Percentiles rank a stretch among this genome's conserved stretches.
Conservation (phyloP, 2,888 invertebrate species). For the Diloba caeruleocephala region DNA sequence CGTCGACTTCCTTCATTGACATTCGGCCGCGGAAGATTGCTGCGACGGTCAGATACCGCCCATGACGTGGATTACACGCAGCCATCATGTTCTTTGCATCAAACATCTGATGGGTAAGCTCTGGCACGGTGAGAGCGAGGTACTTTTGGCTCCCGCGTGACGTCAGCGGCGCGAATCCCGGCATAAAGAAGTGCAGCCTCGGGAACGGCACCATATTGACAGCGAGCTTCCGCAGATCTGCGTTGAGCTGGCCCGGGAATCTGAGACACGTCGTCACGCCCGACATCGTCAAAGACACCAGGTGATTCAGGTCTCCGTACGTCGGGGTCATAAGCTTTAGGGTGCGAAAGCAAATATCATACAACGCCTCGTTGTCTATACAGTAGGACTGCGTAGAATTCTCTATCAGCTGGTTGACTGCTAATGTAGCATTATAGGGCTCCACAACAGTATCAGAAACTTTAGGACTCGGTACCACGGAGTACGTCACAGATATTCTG, state of each 20-base stretch:
- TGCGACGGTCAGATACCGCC: slow-evolving; percentile 96
- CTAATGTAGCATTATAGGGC: slow-evolving; percentile 92
- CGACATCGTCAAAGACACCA: slow-evolving; percentile 79
- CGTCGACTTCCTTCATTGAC: slow-evolving; percentile 97
- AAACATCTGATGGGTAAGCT: slow-evolving; percentile 96
- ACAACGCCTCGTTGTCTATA: slow-evolving; percentile 93
- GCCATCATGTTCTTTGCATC: slow-evolving; percentile 99
- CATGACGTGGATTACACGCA: slow-evolving; percentile 96
- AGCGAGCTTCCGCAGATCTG: slow-evolving; percentile 91
- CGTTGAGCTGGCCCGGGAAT: slow-evolving; percentile 88
- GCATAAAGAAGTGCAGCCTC: slow-evolving; percentile 88
- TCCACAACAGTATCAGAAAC: slow-evolving; percentile 92
- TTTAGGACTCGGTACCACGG: slow-evolving; percentile 92
- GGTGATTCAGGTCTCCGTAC: slow-evolving; percentile 92
- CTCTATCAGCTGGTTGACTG: slow-evolving; percentile 91
- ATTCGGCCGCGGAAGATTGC: slow-evolving; percentile 96
- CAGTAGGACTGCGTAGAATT: slow-evolving; percentile 91
- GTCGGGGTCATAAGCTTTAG: slow-evolving; percentile 92
- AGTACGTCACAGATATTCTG: slow-evolving; percentile 91
- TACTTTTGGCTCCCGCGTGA: slow-evolving; percentile 95
- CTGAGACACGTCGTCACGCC: slow-evolving; percentile 81
- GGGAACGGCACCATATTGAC: slow-evolving; percentile 93
- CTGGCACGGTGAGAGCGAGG: slow-evolving; percentile 95
- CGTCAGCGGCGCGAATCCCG: slow-evolving; percentile 91
- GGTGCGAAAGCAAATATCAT: slow-evolving; percentile 94